Base-by-base conservation (phyloP, 2,113 vertebrate species). In the Lethenteron camtschaticum region DNA sequence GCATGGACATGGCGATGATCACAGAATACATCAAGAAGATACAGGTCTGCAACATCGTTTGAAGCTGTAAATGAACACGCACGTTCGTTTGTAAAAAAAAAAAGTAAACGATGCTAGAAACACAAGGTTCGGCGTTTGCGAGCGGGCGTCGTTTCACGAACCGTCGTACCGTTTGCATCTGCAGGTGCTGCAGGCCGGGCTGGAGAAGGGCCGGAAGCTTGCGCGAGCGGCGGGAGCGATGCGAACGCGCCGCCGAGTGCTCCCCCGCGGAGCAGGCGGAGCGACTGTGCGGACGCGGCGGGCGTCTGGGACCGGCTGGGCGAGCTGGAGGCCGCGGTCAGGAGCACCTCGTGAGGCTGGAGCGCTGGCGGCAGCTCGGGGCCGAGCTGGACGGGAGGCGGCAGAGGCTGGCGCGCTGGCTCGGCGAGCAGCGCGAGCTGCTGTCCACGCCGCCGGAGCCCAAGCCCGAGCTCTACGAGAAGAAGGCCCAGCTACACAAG, bases 391-490 rank as follows among this genome's bases (percentile, higher is more conserved):
- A 83, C 14, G 92, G 95, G 74, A 87, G 87, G 66, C 86, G 83
- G 58, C 95, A 85, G 74, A 77, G 78, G 10, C 87, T 91, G 70
- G 81, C 81, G 69, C 86, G 85, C 70, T 95, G 90, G 91, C 73
- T 89, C 57, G 74, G 72, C 2, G 90, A 95, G 57, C 85, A 85
- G 70, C 82, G 80, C 69, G 77, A 75, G 16, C 71, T 87, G 72
- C 81, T 97, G 12, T 78, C 75, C n/a, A 63, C 73, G 55, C 83
- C 86, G 0, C 80, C 83, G 13, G 89, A 95, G 71, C 82, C 86
- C 73, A 99, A 91, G 77, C 85, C 83, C 56, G 92, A 97, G 73
- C 80, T 97, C 8, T 96, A 90, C 78, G 91, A 97, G 78, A 87
- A 92, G 68, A 95, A 89, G 78, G 89, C 87, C 2, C 92, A 96